phyloP scores from a whole-genome alignment of 53 echinoderm and acorn worm genomes.

The Mesocentrotus franciscanus region DNA sequence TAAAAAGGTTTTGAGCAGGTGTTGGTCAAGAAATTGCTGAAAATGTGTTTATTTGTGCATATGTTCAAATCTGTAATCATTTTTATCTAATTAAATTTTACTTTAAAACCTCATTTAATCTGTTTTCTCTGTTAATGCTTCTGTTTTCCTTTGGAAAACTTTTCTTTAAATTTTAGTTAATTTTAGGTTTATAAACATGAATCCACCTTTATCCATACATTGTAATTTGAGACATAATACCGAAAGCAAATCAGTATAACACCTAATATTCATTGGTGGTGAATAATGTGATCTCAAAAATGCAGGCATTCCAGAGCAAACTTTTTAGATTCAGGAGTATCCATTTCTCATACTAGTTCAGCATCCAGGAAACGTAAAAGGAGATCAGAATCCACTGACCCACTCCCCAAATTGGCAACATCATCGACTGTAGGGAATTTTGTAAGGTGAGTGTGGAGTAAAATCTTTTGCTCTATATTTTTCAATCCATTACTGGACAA shows the following conservation, averaged over 20 bases:
- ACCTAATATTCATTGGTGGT: not conserved
- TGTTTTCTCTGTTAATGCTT: no score
- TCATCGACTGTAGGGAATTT: not conserved
- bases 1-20: no score
- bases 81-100: no score
- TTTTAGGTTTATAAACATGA: not conserved
- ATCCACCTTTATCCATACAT: not conserved
- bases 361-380: slow-evolving; percentile 18
- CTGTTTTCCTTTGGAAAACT: no score
- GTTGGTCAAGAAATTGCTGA: no score
- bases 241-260: not conserved
- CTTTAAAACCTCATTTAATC: no score
- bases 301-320: not conserved
- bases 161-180: not conserved
- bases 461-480: not conserved
- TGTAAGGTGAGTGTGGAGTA: not conserved
- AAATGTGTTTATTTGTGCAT: no score
- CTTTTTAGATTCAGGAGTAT: not conserved
- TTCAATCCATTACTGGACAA: not conserved
- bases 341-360: not conserved
- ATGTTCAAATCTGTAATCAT: no score
- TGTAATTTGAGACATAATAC: not conserved
- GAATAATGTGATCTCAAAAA: not conserved
- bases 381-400: not conserved
- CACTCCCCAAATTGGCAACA: slow-evolving; percentile 17